Base-by-base conservation (phyloP, 2,888 invertebrate genomes). In the Chironomus riparius region DNA sequence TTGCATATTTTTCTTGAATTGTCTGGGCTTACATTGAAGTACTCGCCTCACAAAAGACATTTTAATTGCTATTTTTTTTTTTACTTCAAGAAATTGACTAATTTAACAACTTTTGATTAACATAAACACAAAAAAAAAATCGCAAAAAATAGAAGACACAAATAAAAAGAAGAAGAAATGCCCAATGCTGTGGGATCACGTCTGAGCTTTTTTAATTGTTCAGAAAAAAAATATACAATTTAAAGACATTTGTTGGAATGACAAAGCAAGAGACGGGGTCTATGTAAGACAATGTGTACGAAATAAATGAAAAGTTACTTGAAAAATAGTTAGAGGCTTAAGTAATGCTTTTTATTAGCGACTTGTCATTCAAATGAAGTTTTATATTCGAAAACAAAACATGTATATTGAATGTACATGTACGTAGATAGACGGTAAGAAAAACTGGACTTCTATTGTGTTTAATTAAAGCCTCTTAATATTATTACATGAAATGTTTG, bases 51-150 rank as follows among this genome's bases (percentile, higher is more conserved):
- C 48, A 70, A 70, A 70, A 70, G 70, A 48, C 15, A 22, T 13
- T 70, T 70, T 70, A 70, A 70, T 70, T 70, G 70, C 70, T 70
- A 28, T n/a, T 28, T 68, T 24, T 68, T 68, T 56, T n/a, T n/a
- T n/a, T n/a, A n/a, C 13, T 68, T 56, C n/a, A n/a, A 28, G 12
- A 47, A 70, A 70, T 70, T 70, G 70, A 70, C 70, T 70, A 21
- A 50, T 50, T 70, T 47, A 48, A 15, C 47, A n/a, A 70, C 15
- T 48, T 70, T 21, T 50, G 70, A 70, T 70, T 70, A 70, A 70
- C 70, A 70, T 70, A 50, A 48, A 50, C 70, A 70, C 48, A 70
- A 10, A 38, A 2, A 28, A 70, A 10, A 28, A 38, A 38, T 38
- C 38, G 38, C 38, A 38, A 38, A 38, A n/a, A 38, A 38, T 10